Base-by-base conservation (phyloP, 2,888 invertebrate genomes). In the Spodoptera littoralis region DNA sequence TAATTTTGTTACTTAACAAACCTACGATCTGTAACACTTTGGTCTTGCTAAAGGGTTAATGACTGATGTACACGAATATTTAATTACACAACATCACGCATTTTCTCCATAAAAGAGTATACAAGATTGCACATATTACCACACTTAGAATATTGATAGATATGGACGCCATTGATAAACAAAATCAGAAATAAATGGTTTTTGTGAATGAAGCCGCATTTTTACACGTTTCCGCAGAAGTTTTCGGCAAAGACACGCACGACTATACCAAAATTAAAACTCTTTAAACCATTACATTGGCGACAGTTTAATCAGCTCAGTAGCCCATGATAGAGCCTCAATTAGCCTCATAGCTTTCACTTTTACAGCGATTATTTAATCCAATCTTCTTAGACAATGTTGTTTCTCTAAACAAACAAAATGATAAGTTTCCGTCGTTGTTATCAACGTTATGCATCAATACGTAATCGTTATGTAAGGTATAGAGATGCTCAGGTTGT, bases 391-490 rank as follows among this genome's bases (percentile, higher is more conserved):
- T 5, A 56, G 48, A 45, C 36, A 47, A 76, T 65, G 70, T 75
- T 75, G 30, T 42, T 70, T 55, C 72, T 56, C 62, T 54, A 54
- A 65, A 58, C 49, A 53, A 69, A 65, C 43, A 65, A 78, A 80
- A 65, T 58, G 18, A 63, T 53, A 65, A 65, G 36, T 70, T 80
- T 78, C 70, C 79, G 64, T 54, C 6, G 51, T 57, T 42, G 48
- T 70, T 82, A 80, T 78, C 72, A 55, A 36, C 60, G 59, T 73
- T 73, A 69, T 69, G 63, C 63, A 62, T 71, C 64, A 52, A 73
- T 57, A 83, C 82, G 79, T 76, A 84, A 85, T 66, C 57, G 71
- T 84, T 80, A 78, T 61, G 63, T 74, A 73, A 81, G 36, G 4
- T n/a, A 50, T 58, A 62, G 80, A 62, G 80, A 81, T 79, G 78